A percentile compares a stretch with the other conserved stretches of the same genome.
Conservation (phyloP, 2,113 vertebrate species). For the Calypte anna region DNA sequence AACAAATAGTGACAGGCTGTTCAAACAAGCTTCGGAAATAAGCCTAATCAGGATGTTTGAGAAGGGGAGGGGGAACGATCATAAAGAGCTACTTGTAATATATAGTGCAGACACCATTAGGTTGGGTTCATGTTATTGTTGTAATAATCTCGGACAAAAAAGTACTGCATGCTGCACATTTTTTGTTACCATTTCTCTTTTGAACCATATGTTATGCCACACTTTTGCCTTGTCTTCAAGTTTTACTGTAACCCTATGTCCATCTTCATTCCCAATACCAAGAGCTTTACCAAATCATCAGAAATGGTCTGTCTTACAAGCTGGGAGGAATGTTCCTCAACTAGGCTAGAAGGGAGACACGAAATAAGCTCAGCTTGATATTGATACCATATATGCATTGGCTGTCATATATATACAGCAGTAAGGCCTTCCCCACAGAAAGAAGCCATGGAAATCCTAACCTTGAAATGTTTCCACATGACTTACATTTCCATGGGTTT, state of each 20-base stretch:
- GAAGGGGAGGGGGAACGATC: constrained; percentile 67
- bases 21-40: constrained; percentile 82
- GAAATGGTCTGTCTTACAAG: not conserved
- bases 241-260: not conserved
- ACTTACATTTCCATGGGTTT: constrained; percentile 13
- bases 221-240: not conserved
- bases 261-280: not conserved
- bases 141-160: not conserved
- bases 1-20: constrained; percentile 82
- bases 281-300: not conserved
- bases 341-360: not conserved
- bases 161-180: constrained; percentile 32
- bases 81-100: constrained; percentile 68
- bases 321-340: not conserved
- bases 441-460: constrained; percentile 7
- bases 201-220: not conserved
- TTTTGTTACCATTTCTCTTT: constrained; percentile 26
- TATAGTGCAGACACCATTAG: constrained; percentile 45
- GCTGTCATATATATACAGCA: not conserved
- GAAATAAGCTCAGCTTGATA: not conserved
- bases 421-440: constrained; percentile 11
- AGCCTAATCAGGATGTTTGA: constrained; percentile 79
- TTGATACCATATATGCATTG: not conserved
- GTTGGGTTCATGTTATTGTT: constrained; percentile 49
- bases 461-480: not conserved